Evolutionary conservation across 2,797 vertebrate species (phyloP), one percentile per base, ranked within the genome.

Genomic region (Cuniculus paca): DNA sequence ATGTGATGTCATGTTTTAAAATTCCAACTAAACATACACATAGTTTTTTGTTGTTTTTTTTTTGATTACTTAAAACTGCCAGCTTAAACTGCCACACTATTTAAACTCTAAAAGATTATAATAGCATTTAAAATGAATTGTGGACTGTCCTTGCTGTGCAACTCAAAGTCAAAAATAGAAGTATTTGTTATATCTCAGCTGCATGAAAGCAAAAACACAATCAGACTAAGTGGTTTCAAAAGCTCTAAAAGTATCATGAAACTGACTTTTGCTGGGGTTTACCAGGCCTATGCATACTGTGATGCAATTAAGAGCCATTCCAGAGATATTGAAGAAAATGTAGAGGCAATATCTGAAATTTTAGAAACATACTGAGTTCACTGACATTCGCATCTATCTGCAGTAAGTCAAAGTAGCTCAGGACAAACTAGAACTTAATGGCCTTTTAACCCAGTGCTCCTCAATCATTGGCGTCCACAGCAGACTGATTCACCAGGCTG

Each of bases 1-100:
- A 39, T 8, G 83, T 36, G 52, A 60, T 39, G 54, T 28, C 54
- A 39, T 26, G 5, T 70, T 91, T 94, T 36, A 58, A 54, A 92
- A 96, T 78, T 0, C 65, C 77, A 95, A 54, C 20, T 28, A 48
- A 28, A 52, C 24, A 65, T 45, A 28, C 11, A 63, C 48, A 90
- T 65, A 52, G 14, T 90, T 77, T 91, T 94, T 77, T 14, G 14
- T 90, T 77, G 88, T 94, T 77, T 14, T 56, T 54, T 52, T 48
- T 48, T 10, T 50, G 2, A 6, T 58, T 79, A 63, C 42, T 84
- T 88, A 89, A 88, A 93, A 60, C 12, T 50, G 16, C 39, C 63
- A n/a, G 11, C 31, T 61, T 1, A 1, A 85, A 83, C 6, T 36
- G 12, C 0, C 11, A 68, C 6, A 48, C 19, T 54, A 61, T 52